These are phyloP conservation scores for Hedychridium roseum DNA, from an alignment of 2,888 invertebrate genomes.

Conservation along the genomic window DNA sequence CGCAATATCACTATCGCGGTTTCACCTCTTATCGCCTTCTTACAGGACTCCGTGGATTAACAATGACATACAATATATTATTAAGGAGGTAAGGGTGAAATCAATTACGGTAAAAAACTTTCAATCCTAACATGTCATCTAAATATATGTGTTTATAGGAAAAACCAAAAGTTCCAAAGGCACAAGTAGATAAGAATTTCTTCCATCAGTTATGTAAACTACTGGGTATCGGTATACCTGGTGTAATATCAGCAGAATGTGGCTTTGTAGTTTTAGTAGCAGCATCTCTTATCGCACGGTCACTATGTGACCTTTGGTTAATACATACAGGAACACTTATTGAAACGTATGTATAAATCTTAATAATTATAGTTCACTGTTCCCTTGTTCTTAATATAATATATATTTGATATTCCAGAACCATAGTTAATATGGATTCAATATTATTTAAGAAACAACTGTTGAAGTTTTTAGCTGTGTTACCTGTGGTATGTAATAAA, in stretches of 20 bases:
- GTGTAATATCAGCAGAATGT: slow-evolving; percentile 78
- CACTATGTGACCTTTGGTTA: slow-evolving; percentile 97
- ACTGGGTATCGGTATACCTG: slow-evolving; percentile 73
- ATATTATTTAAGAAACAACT: slow-evolving; percentile 79
- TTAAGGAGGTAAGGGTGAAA: slow-evolving; percentile 72
- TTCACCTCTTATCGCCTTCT: slow-evolving; percentile 20
- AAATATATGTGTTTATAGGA: slow-evolving; percentile 43
- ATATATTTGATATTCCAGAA: slow-evolving; percentile 68
- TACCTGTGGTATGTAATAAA: slow-evolving; percentile 79
- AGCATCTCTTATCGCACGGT: slow-evolving; percentile 81
- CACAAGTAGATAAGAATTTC: slow-evolving; percentile 80
- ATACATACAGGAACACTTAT: slow-evolving; percentile 93
- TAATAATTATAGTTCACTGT: neutral
- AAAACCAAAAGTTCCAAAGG: slow-evolving; percentile 68
- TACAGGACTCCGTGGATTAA: slow-evolving; percentile 68
- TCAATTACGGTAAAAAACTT: too few relatives aligned
- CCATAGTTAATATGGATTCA: slow-evolving; percentile 90
- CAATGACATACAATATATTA: slow-evolving; percentile 82
- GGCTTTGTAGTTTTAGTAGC: slow-evolving; percentile 81
- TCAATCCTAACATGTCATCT: too few relatives aligned
- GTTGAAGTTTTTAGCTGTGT: slow-evolving; percentile 79
- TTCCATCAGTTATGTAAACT: slow-evolving; percentile 74
- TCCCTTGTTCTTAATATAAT: slow-evolving; percentile 16
- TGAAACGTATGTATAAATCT: slow-evolving; percentile 74
- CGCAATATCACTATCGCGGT: neutral